Base-by-base conservation (phyloP, 1,140 invertebrate species). In the Trichomalopsis sarcophagae region DNA sequence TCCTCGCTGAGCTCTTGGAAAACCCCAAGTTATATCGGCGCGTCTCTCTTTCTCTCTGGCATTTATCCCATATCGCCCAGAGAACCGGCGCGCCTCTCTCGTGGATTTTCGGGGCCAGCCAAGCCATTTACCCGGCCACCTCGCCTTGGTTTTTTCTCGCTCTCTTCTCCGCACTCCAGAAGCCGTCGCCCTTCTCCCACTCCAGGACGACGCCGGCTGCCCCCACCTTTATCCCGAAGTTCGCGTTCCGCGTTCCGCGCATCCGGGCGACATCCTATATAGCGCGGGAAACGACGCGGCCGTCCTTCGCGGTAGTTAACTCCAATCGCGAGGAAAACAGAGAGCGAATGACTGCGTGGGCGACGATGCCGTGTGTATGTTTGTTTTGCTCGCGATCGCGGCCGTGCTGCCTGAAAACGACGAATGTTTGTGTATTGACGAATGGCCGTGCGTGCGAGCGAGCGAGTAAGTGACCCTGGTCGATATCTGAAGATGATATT, bases 121-220 rank as follows among this genome's bases (percentile, higher is more conserved):
- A 74, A 36, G 55, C 7, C 76, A 77, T 50, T 77, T 78, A 50
- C 55, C 55, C 21, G 55, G 17, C 55, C 55, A 62, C 55, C 55
- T n/a, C 55, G 55, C 17, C 55, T 62, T 69, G 36, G 17, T 80
- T 81, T 68, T 50, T 80, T 78, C 85, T 86, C 76, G 80, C 84
- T 73, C 85, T 69, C 80, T 71, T 83, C 78, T 55, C 78, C 14
- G 55, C 33, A 21, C 68, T 13, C 4, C 6, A 17, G 50, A 40
- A 77, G 36, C 47, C 81, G 27, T 74, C 71, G 47, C 81, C 69
- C 82, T 77, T 76, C 80, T 73, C 44, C 81, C 84, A 68, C 77
- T 44, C 47, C 50, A 30, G 71, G 27, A 44, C 66, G 14, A 68
- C 30, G 40, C 74, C 14, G 10, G n/a, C 30, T 62, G 5, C 17